Conservation (phyloP, 1,140 invertebrate species). For the Pararge aegeria region DNA sequence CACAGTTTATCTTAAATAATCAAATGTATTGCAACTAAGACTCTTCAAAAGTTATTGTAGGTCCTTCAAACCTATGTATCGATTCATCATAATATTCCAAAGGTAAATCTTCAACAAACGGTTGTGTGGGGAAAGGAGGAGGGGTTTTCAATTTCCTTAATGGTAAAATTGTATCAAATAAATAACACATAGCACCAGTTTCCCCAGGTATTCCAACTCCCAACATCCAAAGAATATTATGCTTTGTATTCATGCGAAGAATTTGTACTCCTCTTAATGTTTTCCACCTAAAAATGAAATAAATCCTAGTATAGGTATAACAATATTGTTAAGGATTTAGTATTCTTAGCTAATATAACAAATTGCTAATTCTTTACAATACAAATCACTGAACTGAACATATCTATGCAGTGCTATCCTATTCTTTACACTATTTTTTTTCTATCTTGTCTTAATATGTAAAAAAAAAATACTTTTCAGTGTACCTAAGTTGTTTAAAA, state of each 20-base stretch:
- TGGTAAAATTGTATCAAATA: slow-evolving; percentile 90
- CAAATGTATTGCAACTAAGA: slow-evolving; percentile 40
- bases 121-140: slow-evolving; percentile 91
- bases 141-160: slow-evolving; percentile 80
- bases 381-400: too few species aligned
- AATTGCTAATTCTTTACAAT: too few species aligned
- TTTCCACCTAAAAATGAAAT: slow-evolving; percentile 78
- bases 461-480: too few species aligned
- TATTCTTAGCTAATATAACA: too few species aligned
- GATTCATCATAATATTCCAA: slow-evolving; percentile 87
- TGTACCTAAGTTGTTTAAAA: too few species aligned
- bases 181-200: slow-evolving; percentile 88
- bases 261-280: slow-evolving; percentile 89
- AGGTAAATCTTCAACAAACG: slow-evolving; percentile 80
- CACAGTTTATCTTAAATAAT: too few species aligned
- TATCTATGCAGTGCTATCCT: too few species aligned
- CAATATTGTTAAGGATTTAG: background rate
- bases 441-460: too few species aligned
- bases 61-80: slow-evolving; percentile 85
- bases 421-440: too few species aligned
- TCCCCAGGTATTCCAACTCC: slow-evolving; percentile 91
- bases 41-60: slow-evolving; percentile 85
- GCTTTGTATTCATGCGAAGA: slow-evolving; percentile 94
- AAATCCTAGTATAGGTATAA: background rate
- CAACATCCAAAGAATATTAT: slow-evolving; percentile 94